Evolutionary conservation across 2,888 invertebrate species (phyloP).

Genomic region (Melolontha melolontha): DNA sequence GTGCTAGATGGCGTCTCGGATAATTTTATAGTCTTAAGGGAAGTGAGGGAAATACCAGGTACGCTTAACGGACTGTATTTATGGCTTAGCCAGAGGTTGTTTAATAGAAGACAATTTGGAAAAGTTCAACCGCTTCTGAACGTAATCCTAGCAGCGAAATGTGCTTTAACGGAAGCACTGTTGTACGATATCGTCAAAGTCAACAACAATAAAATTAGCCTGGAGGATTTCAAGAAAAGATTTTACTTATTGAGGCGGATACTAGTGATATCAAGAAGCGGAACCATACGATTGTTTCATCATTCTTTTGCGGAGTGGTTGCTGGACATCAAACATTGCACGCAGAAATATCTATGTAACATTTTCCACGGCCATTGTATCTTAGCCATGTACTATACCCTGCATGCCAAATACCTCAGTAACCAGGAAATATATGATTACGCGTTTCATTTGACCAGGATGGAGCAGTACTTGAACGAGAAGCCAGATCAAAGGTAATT

Average conservation of each 20-base stretch:
- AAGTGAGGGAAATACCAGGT: slow-evolving; percentile 94
- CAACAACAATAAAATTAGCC: slow-evolving; percentile 80
- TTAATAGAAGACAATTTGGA: slow-evolving; percentile 88
- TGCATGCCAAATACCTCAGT: slow-evolving; percentile 76
- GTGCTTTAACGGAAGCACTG: slow-evolving; percentile 85
- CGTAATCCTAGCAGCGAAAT: slow-evolving; percentile 87
- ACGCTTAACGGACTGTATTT: slow-evolving; percentile 94
- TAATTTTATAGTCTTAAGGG: slow-evolving; percentile 90
- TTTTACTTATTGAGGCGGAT: slow-evolving; percentile 78
- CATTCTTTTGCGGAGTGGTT: slow-evolving; percentile 96
- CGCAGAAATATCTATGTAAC: slow-evolving; percentile 91
- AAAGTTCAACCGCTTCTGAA: slow-evolving; percentile 89
- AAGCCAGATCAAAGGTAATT: slow-evolving; percentile 64
- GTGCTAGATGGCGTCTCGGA: slow-evolving; percentile 93
- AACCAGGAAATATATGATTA: slow-evolving; percentile 82
- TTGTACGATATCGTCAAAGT: slow-evolving; percentile 86
- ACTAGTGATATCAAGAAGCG: slow-evolving; percentile 71
- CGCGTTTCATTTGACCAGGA: slow-evolving; percentile 76
- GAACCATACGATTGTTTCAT: slow-evolving; percentile 84
- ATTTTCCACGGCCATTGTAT: slow-evolving; percentile 90
- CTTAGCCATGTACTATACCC: slow-evolving; percentile 84
- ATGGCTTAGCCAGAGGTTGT: slow-evolving; percentile 94
- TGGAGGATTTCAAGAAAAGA: slow-evolving; percentile 84
- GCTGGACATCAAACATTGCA: slow-evolving; percentile 97
- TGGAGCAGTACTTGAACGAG: slow-evolving; percentile 72